Evolutionary conservation across 1,140 invertebrate species (phyloP).

Genomic region (Ceratitis capitata): DNA sequence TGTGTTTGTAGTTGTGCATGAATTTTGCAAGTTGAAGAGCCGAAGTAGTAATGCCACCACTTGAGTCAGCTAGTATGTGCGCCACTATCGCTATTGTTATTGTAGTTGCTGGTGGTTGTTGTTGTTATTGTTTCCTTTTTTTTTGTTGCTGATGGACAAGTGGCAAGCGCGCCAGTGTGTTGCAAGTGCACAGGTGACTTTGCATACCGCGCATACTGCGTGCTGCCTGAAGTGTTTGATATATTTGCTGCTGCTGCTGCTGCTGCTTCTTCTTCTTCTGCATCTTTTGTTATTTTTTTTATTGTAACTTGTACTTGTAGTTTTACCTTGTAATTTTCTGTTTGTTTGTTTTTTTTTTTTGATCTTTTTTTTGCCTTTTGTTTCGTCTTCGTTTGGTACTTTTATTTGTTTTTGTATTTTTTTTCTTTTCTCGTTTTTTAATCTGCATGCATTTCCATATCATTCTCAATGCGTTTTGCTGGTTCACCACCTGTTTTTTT

Average conservation of each 20-base stretch:
- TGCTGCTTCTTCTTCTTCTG: neutral
- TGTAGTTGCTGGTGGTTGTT: neutral
- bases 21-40: neutral
- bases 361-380: neutral
- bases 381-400: neutral
- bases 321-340: neutral
- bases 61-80: neutral
- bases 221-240: too few relatives aligned
- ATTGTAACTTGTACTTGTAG: neutral
- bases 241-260: neutral
- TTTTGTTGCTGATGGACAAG: conserved; percentile 4
- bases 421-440: neutral
- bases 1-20: neutral
- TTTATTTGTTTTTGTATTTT: neutral
- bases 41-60: neutral
- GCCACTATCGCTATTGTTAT: neutral
- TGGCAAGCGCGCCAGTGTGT: conserved; percentile 2
- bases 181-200: conserved; percentile 17
- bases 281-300: too few relatives aligned
- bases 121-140: neutral
- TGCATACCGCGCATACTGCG: neutral
- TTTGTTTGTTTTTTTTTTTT: neutral
- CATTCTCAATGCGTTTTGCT: neutral
- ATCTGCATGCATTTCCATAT: conserved; percentile 32
- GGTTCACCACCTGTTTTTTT: neutral